Conservation (phyloP, 2,113 vertebrate genomes). For the Mormoops blainvillei region DNA sequence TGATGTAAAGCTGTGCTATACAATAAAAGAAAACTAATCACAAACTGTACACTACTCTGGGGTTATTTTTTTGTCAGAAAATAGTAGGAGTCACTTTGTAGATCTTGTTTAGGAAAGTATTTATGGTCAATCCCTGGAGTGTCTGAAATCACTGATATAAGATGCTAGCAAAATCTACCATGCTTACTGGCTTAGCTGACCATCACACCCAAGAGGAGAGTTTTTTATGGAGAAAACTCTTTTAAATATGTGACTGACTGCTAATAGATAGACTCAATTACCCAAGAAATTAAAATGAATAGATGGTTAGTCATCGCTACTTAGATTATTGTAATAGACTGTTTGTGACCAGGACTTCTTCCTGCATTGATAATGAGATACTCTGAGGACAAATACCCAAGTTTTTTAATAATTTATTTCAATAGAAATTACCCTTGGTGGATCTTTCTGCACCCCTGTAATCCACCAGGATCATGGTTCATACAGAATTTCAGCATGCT, state of each 20-base stretch:
- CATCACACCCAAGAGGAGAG: slow-evolving; percentile 58
- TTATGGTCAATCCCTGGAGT: slow-evolving; percentile 35
- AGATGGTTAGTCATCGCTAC: slow-evolving; percentile 57
- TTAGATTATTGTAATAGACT: slow-evolving; percentile 59
- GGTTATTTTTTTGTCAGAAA: slow-evolving; percentile 58
- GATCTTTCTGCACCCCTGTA: neutral
- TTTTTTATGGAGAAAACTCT: slow-evolving; percentile 61
- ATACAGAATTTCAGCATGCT: neutral
- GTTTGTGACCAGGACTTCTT: slow-evolving; percentile 41
- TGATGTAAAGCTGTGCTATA: slow-evolving; percentile 7
- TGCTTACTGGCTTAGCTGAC: slow-evolving; percentile 51
- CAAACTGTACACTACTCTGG: slow-evolving; percentile 21
- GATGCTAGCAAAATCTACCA: slow-evolving; percentile 28
- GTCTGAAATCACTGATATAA: slow-evolving; percentile 40
- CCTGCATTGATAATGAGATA: slow-evolving; percentile 15
- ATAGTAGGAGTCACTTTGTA: slow-evolving; percentile 48
- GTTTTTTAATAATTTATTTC: slow-evolving; percentile 25
- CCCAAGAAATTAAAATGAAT: slow-evolving; percentile 60
- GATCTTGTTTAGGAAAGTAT: slow-evolving; percentile 60
- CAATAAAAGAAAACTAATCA: slow-evolving; percentile 54
- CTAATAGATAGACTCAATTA: slow-evolving; percentile 69
- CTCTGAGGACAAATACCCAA: neutral
- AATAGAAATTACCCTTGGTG: slow-evolving; percentile 25
- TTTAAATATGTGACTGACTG: slow-evolving; percentile 56
- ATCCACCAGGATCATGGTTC: neutral